A percentile compares a stretch with the other conserved stretches of the same genome.
Conservation (phyloP, 2,113 vertebrate species). For the Ammospiza caudacuta region DNA sequence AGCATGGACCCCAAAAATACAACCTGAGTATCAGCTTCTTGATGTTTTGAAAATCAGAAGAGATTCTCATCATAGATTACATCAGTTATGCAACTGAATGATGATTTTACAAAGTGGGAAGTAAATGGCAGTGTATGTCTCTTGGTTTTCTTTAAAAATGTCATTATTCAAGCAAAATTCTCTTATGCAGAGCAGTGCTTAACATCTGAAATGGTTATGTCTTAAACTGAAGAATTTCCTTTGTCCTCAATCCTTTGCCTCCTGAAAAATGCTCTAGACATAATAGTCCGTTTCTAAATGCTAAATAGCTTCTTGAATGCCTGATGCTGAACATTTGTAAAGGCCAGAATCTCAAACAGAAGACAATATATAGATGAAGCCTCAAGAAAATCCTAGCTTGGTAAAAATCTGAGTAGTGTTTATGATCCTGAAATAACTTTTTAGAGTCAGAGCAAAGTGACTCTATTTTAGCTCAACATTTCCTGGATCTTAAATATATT, state of each 20-base stretch:
- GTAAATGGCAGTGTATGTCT: not conserved
- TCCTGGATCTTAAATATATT: conserved; percentile 11
- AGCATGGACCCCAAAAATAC: not conserved
- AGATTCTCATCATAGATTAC: not conserved
- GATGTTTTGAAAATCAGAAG: not conserved
- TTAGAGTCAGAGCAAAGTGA: not conserved
- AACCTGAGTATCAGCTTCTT: not conserved
- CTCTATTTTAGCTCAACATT: not conserved
- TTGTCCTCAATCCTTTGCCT: not conserved
- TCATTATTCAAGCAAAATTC: not conserved
- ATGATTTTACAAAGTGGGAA: not conserved
- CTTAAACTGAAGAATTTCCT: not conserved
- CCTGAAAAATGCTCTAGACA: not conserved
- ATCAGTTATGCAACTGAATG: not conserved
- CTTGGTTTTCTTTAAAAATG: not conserved
- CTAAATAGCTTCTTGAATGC: not conserved
- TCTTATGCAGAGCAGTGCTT: not conserved
- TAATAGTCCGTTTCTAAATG: not conserved
- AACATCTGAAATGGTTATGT: not conserved
- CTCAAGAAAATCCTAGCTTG: not conserved
- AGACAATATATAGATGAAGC: not conserved
- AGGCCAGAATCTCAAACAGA: not conserved
- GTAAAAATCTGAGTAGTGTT: not conserved
- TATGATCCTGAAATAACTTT: conserved; percentile 23
- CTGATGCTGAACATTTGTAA: not conserved